Conservation (phyloP, 2,797 vertebrate genomes). For the Sebastes taczanowskii region DNA sequence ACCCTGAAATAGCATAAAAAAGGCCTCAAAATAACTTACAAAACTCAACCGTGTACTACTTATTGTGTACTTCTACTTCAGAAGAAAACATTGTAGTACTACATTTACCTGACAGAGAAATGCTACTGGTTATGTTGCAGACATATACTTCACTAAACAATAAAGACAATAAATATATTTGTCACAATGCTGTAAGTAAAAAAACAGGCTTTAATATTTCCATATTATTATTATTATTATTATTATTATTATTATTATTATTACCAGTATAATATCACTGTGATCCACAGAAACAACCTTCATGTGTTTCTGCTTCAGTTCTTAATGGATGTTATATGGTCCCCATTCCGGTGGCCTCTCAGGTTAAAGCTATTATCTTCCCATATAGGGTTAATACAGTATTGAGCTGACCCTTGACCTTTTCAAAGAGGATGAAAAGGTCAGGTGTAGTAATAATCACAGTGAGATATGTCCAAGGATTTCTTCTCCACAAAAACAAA, state of each 20-base stretch:
- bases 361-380: constrained; percentile 20
- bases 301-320: background rate
- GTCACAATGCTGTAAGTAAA: background rate
- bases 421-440: background rate
- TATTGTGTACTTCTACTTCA: too few relatives aligned
- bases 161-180: background rate
- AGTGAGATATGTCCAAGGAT: background rate
- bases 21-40: too few relatives aligned
- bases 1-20: too few relatives aligned
- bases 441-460: background rate
- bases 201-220: background rate
- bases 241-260: too few relatives aligned
- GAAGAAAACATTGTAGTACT: too few relatives aligned
- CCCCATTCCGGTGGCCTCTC: background rate
- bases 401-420: background rate
- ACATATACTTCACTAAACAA: too few relatives aligned
- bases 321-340: background rate
- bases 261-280: background rate
- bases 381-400: background rate
- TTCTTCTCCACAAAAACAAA: background rate
- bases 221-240: too few relatives aligned
- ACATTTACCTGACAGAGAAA: too few relatives aligned
- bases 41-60: too few relatives aligned
- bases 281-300: background rate
- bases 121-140: too few relatives aligned